Percentiles rank a stretch among this genome's conserved stretches.
phyloP scores from a whole-genome alignment of 53 echinoderm and acorn worm genomes.

The Arbacia lixula region DNA sequence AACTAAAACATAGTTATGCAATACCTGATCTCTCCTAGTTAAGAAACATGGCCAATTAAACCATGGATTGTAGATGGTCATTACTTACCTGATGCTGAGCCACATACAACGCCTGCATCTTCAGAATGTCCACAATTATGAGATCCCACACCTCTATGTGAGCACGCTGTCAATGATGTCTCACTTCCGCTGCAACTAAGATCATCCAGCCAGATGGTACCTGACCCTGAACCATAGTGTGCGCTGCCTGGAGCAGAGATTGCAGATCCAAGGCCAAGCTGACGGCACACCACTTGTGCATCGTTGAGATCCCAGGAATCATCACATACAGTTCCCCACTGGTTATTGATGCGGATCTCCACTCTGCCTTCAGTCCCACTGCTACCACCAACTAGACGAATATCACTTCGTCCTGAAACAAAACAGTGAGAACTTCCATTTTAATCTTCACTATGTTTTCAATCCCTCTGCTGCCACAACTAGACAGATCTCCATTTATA shows the following conservation, averaged over 20 bases:
- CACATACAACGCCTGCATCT: constrained; percentile 27
- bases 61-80: background rate
- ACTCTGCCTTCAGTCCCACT: background rate
- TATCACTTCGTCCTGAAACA: background rate
- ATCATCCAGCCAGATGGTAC: background rate
- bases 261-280: constrained; percentile 6
- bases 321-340: constrained; percentile 34
- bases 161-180: background rate
- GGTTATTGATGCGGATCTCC: constrained; percentile 2
- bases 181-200: constrained; percentile 1
- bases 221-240: background rate
- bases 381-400: constrained; percentile 25
- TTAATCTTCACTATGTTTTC: no score
- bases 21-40: no score
- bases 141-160: background rate
- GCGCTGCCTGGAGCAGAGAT: background rate
- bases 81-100: constrained; percentile 2
- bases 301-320: constrained; percentile 23
- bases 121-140: constrained; percentile 23
- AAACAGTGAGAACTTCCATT: no score
- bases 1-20: no score
- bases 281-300: constrained; percentile 7
- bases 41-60: background rate
- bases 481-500: no score
- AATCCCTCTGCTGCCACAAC: no score